Percentiles rank a stretch among this genome's conserved stretches.
Evolutionary conservation across 2,113 vertebrate genomes (phyloP).

Genomic region (Gymnocephalus cernua): DNA sequence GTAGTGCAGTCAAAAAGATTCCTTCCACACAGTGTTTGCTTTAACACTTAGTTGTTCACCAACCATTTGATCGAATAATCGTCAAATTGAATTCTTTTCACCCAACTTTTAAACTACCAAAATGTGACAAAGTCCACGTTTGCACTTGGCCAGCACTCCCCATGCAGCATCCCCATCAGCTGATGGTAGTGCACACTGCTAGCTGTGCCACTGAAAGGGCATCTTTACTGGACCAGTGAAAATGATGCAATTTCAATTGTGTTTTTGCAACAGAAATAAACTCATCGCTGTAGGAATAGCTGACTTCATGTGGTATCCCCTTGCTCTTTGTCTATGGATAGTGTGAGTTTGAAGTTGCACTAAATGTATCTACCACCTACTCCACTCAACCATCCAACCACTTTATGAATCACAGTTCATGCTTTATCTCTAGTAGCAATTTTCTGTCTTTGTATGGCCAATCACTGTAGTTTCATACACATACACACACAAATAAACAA

Average conservation of each 20-base stretch:
- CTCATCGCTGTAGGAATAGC: neutral
- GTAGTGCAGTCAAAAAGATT: constrained; percentile 2
- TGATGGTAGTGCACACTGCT: neutral
- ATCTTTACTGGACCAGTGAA: neutral
- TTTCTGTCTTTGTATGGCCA: constrained; percentile 28
- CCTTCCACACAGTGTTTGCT: constrained; percentile 15
- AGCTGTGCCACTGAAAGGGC: constrained; percentile 2
- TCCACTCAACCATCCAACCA: constrained; percentile 69
- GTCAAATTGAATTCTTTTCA: neutral
- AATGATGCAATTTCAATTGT: constrained; percentile 45
- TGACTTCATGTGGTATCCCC: constrained; percentile 30
- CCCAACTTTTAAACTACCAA: neutral
- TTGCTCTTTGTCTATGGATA: constrained; percentile 37
- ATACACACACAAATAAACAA: neutral
- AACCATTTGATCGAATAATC: neutral
- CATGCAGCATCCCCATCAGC: neutral
- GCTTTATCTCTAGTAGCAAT: constrained; percentile 55
- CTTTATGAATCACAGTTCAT: constrained; percentile 67
- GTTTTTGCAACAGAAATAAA: constrained; percentile 28
- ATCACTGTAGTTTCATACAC: neutral
- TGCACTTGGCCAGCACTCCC: neutral
- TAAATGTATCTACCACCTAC: constrained; percentile 77
- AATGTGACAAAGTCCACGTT: neutral
- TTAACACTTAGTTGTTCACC: neutral
- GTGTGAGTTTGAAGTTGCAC: constrained; percentile 62